Percentiles rank a stretch among this genome's conserved stretches.
Conservation (phyloP, 2,113 vertebrate genomes). For the Cebus imitator region DNA sequence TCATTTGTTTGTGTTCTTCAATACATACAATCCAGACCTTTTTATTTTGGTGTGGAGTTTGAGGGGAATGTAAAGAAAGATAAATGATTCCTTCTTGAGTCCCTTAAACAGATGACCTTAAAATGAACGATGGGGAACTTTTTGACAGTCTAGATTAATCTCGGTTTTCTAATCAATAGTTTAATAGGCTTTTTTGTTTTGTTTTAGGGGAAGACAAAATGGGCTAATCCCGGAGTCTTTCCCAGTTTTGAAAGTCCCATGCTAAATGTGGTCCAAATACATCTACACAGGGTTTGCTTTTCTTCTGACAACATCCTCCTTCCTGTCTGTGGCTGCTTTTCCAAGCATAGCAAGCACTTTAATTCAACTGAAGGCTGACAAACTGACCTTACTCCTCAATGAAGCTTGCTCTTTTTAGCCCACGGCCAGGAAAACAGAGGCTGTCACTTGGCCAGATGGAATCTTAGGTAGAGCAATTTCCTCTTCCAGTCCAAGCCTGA, state of each 20-base stretch:
- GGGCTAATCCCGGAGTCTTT: not conserved
- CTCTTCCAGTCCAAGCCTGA: not conserved
- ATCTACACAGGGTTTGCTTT: not conserved
- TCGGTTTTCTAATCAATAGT: not conserved
- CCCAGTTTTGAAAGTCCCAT: not conserved
- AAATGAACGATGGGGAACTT: not conserved
- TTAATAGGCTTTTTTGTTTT: not conserved
- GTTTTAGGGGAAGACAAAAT: not conserved
- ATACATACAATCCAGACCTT: not conserved
- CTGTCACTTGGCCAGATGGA: not conserved
- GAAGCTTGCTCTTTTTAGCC: not conserved
- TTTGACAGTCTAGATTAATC: not conserved
- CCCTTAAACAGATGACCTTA: not conserved
- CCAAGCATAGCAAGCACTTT: not conserved
- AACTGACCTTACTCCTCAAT: not conserved
- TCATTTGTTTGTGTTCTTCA: not conserved
- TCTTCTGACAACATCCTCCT: not conserved
- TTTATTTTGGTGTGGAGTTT: not conserved
- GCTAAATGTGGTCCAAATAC: not conserved
- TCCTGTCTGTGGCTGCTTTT: not conserved
- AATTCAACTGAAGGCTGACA: not conserved
- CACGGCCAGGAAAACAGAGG: not conserved
- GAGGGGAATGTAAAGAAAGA: not conserved
- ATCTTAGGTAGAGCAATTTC: not conserved
- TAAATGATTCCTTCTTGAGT: not conserved